Conservation (phyloP, 2,797 vertebrate genomes). For the Falco cherrug region DNA sequence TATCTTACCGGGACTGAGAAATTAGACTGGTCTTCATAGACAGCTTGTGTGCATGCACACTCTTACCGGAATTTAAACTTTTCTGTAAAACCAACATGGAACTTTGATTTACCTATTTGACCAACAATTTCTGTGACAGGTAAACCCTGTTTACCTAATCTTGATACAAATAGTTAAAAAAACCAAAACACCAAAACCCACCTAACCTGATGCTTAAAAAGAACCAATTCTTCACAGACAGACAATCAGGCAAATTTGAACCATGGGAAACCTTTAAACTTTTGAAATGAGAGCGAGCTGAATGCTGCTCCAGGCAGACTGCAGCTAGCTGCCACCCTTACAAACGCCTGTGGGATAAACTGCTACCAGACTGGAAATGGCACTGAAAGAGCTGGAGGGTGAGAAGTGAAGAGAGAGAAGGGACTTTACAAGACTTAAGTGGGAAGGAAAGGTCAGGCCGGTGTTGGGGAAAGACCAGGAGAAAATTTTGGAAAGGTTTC, state of each 20-base stretch:
- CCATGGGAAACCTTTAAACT: slow-evolving; percentile 18
- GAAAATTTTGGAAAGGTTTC: background rate
- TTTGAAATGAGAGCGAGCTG: background rate
- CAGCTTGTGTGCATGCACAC: background rate
- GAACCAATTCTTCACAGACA: background rate
- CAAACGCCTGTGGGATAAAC: background rate
- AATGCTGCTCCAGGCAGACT: background rate
- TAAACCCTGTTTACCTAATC: background rate
- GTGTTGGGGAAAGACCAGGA: background rate
- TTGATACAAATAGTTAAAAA: background rate
- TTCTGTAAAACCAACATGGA: background rate
- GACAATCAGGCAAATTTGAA: background rate
- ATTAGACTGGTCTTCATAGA: background rate
- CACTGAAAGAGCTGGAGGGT: background rate
- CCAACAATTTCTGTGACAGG: background rate
- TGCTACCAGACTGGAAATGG: slow-evolving; percentile 1
- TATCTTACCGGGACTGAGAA: background rate
- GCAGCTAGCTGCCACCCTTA: background rate
- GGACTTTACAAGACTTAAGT: background rate
- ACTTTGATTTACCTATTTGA: background rate
- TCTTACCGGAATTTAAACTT: background rate
- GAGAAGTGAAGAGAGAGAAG: background rate
- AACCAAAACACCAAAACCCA: background rate
- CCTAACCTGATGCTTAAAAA: background rate
- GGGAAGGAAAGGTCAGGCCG: background rate